phyloP scores from a whole-genome alignment of 2,113 vertebrate genomes.

The Paraplagusia blochii region DNA sequence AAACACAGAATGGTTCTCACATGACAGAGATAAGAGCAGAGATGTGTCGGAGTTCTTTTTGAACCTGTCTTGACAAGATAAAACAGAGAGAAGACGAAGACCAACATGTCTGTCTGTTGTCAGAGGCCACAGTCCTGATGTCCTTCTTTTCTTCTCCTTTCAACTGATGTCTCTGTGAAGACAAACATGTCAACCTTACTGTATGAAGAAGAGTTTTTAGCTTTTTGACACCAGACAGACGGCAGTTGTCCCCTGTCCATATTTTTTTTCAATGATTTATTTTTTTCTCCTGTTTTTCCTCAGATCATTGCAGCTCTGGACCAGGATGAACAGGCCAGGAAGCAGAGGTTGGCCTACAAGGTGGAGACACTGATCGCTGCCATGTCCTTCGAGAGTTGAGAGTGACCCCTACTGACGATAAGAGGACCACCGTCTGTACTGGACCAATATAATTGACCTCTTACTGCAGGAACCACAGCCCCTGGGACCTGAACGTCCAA shows the following conservation, averaged over 20 bases:
- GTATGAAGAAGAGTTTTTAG: neutral
- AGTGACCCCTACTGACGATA: slow-evolving; percentile 22
- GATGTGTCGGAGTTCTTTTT: slow-evolving; percentile 50
- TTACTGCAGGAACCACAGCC: slow-evolving; percentile 36
- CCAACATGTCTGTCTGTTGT: slow-evolving; percentile 30
- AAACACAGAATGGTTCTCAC: slow-evolving; percentile 43
- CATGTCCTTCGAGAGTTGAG: slow-evolving; percentile 98
- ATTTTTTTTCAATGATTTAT: neutral
- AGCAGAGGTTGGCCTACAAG: slow-evolving; percentile 92
- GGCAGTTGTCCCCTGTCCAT: neutral
- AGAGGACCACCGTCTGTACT: slow-evolving; percentile 24
- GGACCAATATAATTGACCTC: slow-evolving; percentile 55
- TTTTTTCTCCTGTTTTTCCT: neutral
- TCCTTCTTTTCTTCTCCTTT: slow-evolving; percentile 40
- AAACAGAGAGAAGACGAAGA: slow-evolving; percentile 44
- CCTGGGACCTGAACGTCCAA: slow-evolving; percentile 37
- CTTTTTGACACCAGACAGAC: neutral
- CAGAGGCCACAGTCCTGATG: slow-evolving; percentile 44
- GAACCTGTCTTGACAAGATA: slow-evolving; percentile 62
- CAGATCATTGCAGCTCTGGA: slow-evolving; percentile 93
- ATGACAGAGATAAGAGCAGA: slow-evolving; percentile 48
- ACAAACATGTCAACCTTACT: neutral
- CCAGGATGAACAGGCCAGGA: slow-evolving; percentile 91
- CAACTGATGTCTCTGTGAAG: slow-evolving; percentile 26
- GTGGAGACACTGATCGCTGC: slow-evolving; percentile 93